Percentiles rank a stretch among this genome's conserved stretches.
Conservation (phyloP, 2,888 invertebrate genomes). For the Caenorhabditis afra region DNA sequence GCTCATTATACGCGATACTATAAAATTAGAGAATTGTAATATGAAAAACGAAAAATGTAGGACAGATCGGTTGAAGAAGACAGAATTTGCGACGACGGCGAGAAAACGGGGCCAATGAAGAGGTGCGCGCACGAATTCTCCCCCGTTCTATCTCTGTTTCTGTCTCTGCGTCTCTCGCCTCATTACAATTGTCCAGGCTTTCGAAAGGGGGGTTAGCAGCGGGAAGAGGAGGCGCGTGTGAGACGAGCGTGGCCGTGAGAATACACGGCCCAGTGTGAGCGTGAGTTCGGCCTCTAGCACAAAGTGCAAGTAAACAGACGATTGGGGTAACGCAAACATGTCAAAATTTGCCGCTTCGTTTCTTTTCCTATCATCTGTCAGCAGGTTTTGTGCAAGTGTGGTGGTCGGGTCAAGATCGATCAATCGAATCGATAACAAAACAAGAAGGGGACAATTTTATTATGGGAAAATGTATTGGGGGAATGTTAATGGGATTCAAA, state of each 20-base stretch:
- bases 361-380: too few species aligned
- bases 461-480: too few species aligned
- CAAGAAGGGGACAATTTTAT: too few species aligned
- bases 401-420: too few species aligned
- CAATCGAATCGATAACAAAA: too few species aligned
- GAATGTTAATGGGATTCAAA: too few species aligned
- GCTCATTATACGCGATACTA: conserved; percentile 8
- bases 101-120: conserved; percentile 50
- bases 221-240: not conserved
- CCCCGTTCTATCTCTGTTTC: not conserved
- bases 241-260: conserved; percentile 44
- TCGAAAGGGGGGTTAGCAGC: too few species aligned
- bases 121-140: conserved; percentile 14
- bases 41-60: conserved; percentile 39
- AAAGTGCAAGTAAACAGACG: conserved; percentile 20
- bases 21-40: conserved; percentile 21
- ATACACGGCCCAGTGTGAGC: conserved; percentile 12
- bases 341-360: conserved; percentile 4
- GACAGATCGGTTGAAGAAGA: conserved; percentile 18
- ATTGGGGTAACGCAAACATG: conserved; percentile 25
- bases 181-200: conserved; percentile 1
- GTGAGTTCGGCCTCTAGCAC: not conserved
- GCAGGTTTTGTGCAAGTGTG: too few species aligned
- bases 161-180: conserved; percentile 16
- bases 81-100: conserved; percentile 8